A percentile compares a stretch with the other conserved stretches of the same genome.
These are phyloP conservation scores for Drosophila takahashii DNA, from an alignment of 1,140 invertebrate genomes.

Conservation along the genomic window DNA sequence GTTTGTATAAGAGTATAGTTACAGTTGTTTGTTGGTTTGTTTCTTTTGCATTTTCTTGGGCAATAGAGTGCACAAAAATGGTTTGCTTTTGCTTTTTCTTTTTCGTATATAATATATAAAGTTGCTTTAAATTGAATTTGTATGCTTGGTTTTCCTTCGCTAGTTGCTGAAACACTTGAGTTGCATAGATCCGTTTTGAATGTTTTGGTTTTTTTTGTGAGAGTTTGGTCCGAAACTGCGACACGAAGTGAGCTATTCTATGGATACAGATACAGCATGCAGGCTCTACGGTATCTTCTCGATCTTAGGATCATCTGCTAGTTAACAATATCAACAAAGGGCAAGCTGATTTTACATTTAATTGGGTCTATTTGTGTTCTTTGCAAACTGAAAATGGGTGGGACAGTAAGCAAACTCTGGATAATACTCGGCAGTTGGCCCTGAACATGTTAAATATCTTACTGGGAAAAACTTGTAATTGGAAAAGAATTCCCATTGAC, in stretches of 20 bases:
- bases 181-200: slow-evolving; percentile 54
- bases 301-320: slow-evolving; percentile 38
- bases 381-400: not conserved
- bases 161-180: slow-evolving; percentile 65
- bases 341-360: slow-evolving; percentile 21
- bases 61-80: slow-evolving; percentile 51
- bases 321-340: slow-evolving; percentile 73
- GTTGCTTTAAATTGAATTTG: slow-evolving; percentile 36
- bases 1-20: slow-evolving; percentile 57
- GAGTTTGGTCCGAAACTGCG: slow-evolving; percentile 47
- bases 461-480: not conserved
- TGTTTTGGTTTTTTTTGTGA: not conserved
- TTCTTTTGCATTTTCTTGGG: slow-evolving; percentile 17
- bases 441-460: not conserved
- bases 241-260: slow-evolving; percentile 37
- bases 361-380: not conserved
- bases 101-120: slow-evolving; percentile 30
- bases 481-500: not conserved
- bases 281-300: not conserved
- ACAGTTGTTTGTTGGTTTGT: slow-evolving; percentile 30
- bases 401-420: not conserved
- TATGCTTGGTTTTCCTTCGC: slow-evolving; percentile 28
- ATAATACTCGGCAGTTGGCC: slow-evolving; percentile 2
- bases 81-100: slow-evolving; percentile 19
- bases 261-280: slow-evolving; percentile 21